Evolutionary conservation across 64 coral and sea anemone genomes (phyloP), one percentile per base, ranked within the genome.

Genomic region (Trachythela sp.): DNA sequence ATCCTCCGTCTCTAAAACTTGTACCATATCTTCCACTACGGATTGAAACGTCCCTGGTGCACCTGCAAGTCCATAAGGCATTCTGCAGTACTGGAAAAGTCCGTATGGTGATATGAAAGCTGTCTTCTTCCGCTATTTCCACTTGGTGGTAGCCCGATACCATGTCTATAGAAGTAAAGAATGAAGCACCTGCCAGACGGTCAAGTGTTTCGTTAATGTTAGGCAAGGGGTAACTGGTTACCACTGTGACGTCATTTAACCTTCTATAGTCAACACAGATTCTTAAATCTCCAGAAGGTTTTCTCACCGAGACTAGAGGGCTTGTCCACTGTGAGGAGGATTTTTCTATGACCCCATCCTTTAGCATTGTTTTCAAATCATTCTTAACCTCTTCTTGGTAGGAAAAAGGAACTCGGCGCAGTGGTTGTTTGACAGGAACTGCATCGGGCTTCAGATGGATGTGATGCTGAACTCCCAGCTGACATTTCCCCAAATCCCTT

Each of bases 151-250:
- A 85, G 15, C 89, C 89, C 35, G 89, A 94, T 15, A 86, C 84
- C 88, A 87, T 87, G 83, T 94, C 85, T 36, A 91, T 87, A 7
- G 88, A 87, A 36, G 91, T 70, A 89, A 89, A 92, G 41, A 84
- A 92, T 72, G 77, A 85, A 75, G 92, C 92, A 31, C 64, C 92
- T 88, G 87, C 86, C 83, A 85, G 76, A 48, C 80, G 39, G 39
- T 92, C 92, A 56, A 92, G 70, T 48, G 83, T 67, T 50, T 89
- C 76, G 52, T 50, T 89, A 76, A 92, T 88, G 58, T 89, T 92
- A 45, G 92, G 92, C 54, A 89, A 88, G 30, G 68, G 68, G 68
- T 72, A 72, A 35, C 1, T 72, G 17, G 68, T 72, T 72, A 72
- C 24, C 29, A 35, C 68, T 1, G 68, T 1, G 68, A 0, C 1